Evolutionary conservation across 2,888 invertebrate genomes (phyloP), one percentile per base, ranked within the genome.

Genomic region (Ypsolopha sequella): DNA sequence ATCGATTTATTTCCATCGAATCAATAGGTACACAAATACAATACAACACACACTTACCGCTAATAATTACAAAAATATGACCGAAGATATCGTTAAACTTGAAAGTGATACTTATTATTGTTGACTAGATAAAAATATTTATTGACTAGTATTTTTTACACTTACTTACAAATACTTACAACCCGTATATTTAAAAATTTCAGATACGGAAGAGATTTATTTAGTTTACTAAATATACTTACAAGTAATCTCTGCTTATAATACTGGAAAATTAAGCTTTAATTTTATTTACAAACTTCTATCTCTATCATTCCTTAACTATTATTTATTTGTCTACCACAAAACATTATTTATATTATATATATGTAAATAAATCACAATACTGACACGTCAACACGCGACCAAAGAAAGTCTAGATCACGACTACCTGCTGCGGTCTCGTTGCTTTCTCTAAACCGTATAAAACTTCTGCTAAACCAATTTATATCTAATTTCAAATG

Each of bases 21-120:
- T 47, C 47, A 47, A 11, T 8, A 6, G 7, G 36, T 47, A 47
- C 47, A 47, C 36, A 38, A 36, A 47, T 47, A 47, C 47, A 11
- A 47, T 14, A 47, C 14, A 35, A 47, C 47, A 36, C 11, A 33
- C 13, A 47, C n/a, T 11, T 47, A 47, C 9, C 6, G 6, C 36
- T 47, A 47, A 14, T 47, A 11, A 38, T 47, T 47, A 47, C 47
- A 47, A 47, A 47, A 47, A 47, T 47, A 47, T 47, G 11, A 43
- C 43, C 24, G 43, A 43, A 43, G 43, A 43, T 43, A 13, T 43
- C 13, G 9, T 38, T 38, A 38, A 38, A 38, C n/a, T 38, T 38
- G 38, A 38, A 38, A 10, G 38, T 38, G 38, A 6, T 38, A 38
- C 38, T 3, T 10, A 38, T 4, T n/a, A 38, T 3, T 24, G 4